Base-by-base conservation (phyloP, 1,140 invertebrate genomes). In the Leptinotarsa texana region DNA sequence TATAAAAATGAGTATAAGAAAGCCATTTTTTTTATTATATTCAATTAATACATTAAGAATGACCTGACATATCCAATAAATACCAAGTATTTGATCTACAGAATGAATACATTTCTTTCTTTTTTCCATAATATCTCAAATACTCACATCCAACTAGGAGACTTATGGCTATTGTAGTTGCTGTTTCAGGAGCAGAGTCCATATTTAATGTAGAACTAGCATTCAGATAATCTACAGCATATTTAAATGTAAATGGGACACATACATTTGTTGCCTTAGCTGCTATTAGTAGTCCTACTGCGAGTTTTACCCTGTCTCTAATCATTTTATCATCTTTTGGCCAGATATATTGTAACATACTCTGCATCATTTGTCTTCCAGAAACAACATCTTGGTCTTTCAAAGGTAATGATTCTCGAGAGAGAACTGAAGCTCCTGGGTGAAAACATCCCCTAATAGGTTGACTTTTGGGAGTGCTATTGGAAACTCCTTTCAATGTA, bases 191-290 rank as follows among this genome's bases (percentile, higher is more conserved):
- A 63, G 93, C 90, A 27, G 91, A 91, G 42, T 88, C 89, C 88
- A 94, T 89, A 70, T 89, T 90, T 13, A 94, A 81, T 0, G 88
- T 87, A 33, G 84, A 82, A 13, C 84, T 84, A 17, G 83, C 80
- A 86, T 98, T 97, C 69, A 99, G 89, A 80, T 91, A 92, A 85
- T 99, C 97, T 66, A 99, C 89, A 1, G 93, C 92, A 86, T 96
- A 93, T 86, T 99, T 99, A 84, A 99, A 98, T 68, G 99, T 87
- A 87, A 99, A 99, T n/a, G 98, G 98, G 5, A 99, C 97, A 77
- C 90, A 87, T 3, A 99, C 96, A 84, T 97, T 99, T 76, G 98
- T 83, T 33, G 96, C 82, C 88, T 98, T 96, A 27, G 95, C 94
- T 57, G 92, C 91, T 66, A 94, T 89, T 42, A 96, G 85, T 63